These are phyloP conservation scores for Coreoperca whiteheadi DNA, from an alignment of 2,113 vertebrate species.

Conservation along the genomic window DNA sequence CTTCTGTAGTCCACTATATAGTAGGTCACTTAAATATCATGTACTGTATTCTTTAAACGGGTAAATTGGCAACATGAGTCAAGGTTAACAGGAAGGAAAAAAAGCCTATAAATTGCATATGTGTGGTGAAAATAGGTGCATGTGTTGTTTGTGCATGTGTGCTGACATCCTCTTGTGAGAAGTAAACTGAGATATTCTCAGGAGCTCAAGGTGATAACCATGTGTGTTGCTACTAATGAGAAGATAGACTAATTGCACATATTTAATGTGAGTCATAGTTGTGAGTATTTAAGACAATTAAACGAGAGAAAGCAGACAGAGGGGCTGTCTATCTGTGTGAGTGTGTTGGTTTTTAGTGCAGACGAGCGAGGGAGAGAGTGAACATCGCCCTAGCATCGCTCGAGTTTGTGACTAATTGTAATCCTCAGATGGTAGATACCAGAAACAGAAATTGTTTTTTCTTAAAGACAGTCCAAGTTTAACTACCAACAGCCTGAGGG, in stretches of 20 bases:
- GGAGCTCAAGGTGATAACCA: background rate
- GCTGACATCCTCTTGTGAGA: background rate
- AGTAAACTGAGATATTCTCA: background rate
- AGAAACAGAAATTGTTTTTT: constrained; percentile 30
- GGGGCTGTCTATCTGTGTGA: background rate
- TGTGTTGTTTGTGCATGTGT: background rate
- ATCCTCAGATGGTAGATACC: constrained; percentile 24
- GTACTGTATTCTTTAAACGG: background rate
- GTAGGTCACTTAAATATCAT: background rate
- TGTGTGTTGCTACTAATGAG: background rate
- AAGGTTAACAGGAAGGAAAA: background rate
- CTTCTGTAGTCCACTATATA: background rate
- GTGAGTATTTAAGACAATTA: constrained; percentile 4
- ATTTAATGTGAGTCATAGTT: constrained; percentile 6
- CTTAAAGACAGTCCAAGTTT: background rate
- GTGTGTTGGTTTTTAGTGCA: constrained; percentile 22
- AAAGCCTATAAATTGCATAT: background rate
- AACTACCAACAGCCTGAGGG: background rate
- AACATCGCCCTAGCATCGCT: constrained; percentile 4
- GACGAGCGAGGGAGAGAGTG: constrained; percentile 2
- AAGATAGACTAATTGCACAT: constrained; percentile 7
- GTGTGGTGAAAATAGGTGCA: background rate
- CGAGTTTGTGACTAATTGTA: constrained; percentile 36
- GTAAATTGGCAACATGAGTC: background rate
- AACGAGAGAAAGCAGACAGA: constrained; percentile 16